Evolutionary conservation across 2,113 vertebrate genomes (phyloP), one percentile per base, ranked within the genome.

Genomic region (Chrysemys picta): DNA sequence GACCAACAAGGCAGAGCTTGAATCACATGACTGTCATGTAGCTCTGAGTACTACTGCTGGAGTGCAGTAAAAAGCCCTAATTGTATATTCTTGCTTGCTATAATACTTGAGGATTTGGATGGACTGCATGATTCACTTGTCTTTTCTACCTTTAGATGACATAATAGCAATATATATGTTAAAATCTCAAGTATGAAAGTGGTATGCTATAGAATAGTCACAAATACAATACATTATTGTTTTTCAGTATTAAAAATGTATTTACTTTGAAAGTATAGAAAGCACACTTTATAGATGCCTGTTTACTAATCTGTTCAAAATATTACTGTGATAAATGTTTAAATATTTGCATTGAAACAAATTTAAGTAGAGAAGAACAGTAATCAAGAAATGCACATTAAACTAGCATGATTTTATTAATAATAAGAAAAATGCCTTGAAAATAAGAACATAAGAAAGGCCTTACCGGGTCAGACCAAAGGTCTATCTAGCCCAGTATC

Each of bases 281-380:
- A 94, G 80, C 42, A 3, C 12, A 1, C 65, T 90, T 95, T 89
- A 94, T 90, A 96, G 86, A 91, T 87, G 87, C 79, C 0, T 57
- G 81, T 93, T 49, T 52, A 56, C 82, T 94, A 97, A 78, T 85
- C 42, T 93, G 95, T 93, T 95, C 80, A 97, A 95, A 92, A 92
- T 96, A 94, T 86, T 96, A 95, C 94, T 94, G 49, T 76, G 75
- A 76, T 38, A 72, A 83, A 53, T 96, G 49, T 96, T 94, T 95
- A 95, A 97, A 97, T 97, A 96, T 97, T 97, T 97, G 90, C 94
- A 96, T 96, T 96, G 91, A 84, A 96, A 87, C 83, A 96, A 95
- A 97, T 97, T 97, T 96, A 93, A 96, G 91, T 94, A 89, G 93
- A 96, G 89, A 89, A 91, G 82, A 95, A 84, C 87, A 80, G 95